Evolutionary conservation across 2,113 vertebrate genomes (phyloP).

Genomic region (Ceuthmochares aereus): DNA sequence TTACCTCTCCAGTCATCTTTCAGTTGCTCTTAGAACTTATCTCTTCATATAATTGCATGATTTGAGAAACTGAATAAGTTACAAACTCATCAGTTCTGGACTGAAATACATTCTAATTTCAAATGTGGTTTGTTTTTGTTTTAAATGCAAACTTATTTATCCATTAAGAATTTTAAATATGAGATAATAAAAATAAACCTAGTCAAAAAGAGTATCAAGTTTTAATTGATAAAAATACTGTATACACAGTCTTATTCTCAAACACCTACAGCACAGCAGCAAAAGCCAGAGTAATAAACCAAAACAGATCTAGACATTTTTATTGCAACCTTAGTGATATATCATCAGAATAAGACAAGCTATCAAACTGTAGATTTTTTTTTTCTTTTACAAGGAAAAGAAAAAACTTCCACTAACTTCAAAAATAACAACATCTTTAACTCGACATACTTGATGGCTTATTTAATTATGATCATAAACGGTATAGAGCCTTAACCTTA

Average conservation of each 20-base stretch:
- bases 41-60: neutral
- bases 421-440: neutral
- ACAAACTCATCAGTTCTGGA: neutral
- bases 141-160: neutral
- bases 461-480: neutral
- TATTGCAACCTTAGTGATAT: neutral
- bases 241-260: neutral
- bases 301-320: neutral
- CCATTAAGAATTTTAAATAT: neutral
- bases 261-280: neutral
- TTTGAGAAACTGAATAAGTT: neutral
- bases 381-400: neutral
- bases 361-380: accelerated
- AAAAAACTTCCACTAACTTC: neutral
- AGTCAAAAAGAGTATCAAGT: neutral
- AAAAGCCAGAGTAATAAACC: neutral
- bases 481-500: neutral
- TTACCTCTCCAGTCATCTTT: neutral
- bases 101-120: neutral
- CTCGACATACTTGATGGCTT: neutral
- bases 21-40: neutral
- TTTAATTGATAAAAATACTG: neutral
- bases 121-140: neutral
- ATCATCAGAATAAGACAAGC: neutral
- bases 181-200: neutral